Evolutionary conservation across 1,140 invertebrate species (phyloP), one percentile per base, ranked within the genome.

Genomic region (Akabosia matsudoensis): DNA sequence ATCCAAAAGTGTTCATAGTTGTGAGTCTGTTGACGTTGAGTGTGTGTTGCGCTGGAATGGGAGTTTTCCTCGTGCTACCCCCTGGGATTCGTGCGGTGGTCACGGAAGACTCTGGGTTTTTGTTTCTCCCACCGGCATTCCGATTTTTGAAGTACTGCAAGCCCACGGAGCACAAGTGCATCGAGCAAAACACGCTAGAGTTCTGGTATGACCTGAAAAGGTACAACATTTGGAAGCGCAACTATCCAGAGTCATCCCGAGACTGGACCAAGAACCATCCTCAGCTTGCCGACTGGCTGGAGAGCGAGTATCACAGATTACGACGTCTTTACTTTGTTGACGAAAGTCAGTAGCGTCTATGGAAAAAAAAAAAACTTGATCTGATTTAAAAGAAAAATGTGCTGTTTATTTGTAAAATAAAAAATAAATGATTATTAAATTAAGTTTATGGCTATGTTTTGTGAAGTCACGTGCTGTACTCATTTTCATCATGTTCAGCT

Each of bases 121-220:
- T 67, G 61, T 67, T 67, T 31, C 30, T 67, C 10, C 61, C 61
- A 10, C 61, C 61, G 31, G 61, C 61, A 7, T 67, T 67, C 61
- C 61, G 61, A 1, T 67, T 67, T 67, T 30, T 67, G 61, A 67
- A 67, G 31, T 67, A 67, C 28, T 67, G 61, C n/a, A 67, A n/a
- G 31, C 22, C 61, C 1, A 30, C 28, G 10, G 61, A 67, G 24
- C 24, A 30, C 2, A 28, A 31, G 28, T 67, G 61, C 30, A 67
- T 67, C 10, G 61, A 67, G 28, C 61, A 67, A 67, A 67, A 67
- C 61, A 67, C 61, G 61, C 28, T 67, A 2, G 61, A 67, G 22
- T 22, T 67, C 13, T 67, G 61, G 61, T 2, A 7, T 7, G 61
- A 67, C 61, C 24, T 67, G 7, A 28, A 67, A 67, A 67, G 61